Percentiles rank a stretch among this genome's conserved stretches.
Evolutionary conservation across 2,888 invertebrate genomes (phyloP).

Genomic region (Spisula solida): DNA sequence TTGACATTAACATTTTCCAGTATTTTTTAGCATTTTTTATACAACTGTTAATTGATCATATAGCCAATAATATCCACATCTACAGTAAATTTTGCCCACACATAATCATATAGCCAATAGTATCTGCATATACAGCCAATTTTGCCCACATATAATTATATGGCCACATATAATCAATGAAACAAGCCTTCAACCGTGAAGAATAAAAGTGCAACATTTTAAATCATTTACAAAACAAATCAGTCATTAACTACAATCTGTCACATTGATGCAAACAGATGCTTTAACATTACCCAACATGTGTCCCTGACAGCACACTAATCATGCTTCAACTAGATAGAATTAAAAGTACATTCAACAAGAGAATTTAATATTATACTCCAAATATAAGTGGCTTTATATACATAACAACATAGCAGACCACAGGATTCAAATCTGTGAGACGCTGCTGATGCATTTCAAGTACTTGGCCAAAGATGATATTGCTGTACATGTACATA

Average conservation of each 20-base stretch:
- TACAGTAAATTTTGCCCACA: neutral
- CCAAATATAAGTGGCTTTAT: no score
- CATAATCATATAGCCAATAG: neutral
- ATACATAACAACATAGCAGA: no score
- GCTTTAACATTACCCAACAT: neutral
- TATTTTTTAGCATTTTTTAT: no score
- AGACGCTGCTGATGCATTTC: no score
- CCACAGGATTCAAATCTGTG: no score
- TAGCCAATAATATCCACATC: neutral
- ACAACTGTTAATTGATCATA: no score
- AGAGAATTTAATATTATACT: no score
- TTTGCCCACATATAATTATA: neutral
- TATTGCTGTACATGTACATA: no score
- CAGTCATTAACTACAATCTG: neutral
- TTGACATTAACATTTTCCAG: no score
- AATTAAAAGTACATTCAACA: neutral
- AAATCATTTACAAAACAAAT: neutral
- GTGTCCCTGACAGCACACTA: neutral
- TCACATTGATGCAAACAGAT: neutral
- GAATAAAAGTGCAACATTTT: no score
- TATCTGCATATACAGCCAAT: neutral
- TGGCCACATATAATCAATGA: neutral
- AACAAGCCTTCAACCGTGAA: neutral
- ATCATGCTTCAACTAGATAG: neutral
- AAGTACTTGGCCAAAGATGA: no score